Base-by-base conservation (phyloP, 2,113 vertebrate genomes). In the Acinonyx jubatus region DNA sequence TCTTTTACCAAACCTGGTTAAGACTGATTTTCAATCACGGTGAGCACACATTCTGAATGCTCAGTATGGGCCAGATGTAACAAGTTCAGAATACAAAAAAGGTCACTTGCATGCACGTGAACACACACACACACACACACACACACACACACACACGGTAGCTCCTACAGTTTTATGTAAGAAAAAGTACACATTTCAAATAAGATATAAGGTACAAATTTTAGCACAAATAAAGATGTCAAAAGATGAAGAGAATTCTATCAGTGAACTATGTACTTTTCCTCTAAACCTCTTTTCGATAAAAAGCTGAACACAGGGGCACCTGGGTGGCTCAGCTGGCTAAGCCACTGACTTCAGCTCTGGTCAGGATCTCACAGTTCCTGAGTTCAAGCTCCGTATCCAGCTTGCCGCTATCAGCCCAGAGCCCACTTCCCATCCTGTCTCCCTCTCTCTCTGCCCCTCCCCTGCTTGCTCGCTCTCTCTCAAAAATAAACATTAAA, bases 61-160 rank as follows among this genome's bases (percentile, higher is more conserved):
- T 63, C 23, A 41, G 18, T 38, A 95, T 78, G 25, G 41, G 66
- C 16, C 66, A 94, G 61, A 96, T 91, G 94, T 96, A 97, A 94
- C 16, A 79, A 78, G 69, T 96, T 81, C 48, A 61, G 5, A 65
- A 92, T 79, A 29, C 82, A 92, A 92, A 86, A 74, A 65, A 97
- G 33, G 29, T 21, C 41, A 61, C 50, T 92, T 79, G 36, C 69
- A 74, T 83, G 69, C 29, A 23, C 27, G 1, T 61, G 57, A 21
- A 36, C 45, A 45, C 71, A 76, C 71, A 76, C 11, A 68, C 23
- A 55, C 81, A 69, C 82, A 92, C 29, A 14, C 27, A n/a, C 45
- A 61, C 18, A 84, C 25, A 21, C 71, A 76, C 11, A 68, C 29
- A 68, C 76, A 69, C 83, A 92, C 2, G 7, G 14, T 50, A 91